Evolutionary conservation across 2,113 vertebrate species (phyloP), one percentile per base, ranked within the genome.

Genomic region (Zapornia atra): DNA sequence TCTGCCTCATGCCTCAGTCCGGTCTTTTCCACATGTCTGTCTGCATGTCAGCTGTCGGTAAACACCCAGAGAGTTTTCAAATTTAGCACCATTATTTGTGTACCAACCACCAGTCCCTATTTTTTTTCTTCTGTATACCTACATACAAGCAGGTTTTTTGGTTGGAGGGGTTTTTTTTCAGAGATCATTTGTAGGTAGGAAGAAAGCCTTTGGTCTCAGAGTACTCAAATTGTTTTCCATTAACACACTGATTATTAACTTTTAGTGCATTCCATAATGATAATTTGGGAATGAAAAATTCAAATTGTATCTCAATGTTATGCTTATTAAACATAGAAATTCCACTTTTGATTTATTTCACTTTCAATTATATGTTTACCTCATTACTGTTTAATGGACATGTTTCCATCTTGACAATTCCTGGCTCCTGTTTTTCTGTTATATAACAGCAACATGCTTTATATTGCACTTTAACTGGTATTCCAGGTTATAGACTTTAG

Each of bases 21-120:
- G 5, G 21, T 44, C 38, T 75, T 72, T 54, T 88, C 42, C 56
- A 51, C 4, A 1, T 0, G 0, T 57, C 42, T 71, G 15, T 51
- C 65, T 73, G 16, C 25, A 59, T 9, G 1, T 73, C 25, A 33
- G 28, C 20, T 17, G 40, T 28, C 2, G 3, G 34, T 44, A 73
- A 90, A 66, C 12, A 73, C 9, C 18, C 28, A n/a, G 13, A 78
- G 38, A 40, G 31, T 60, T 89, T 90, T 28, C n/a, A 82, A 16
- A 51, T 61, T 34, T 82, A 72, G 14, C 8, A 46, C 29, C 10
- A 22, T 36, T 91, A 33, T n/a, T 63, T 78, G 17, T 18, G 7
- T 54, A n/a, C 53, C 11, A 36, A 57, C 17, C 24, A 31, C 1
- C 6, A 34, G 46, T 54, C 12, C 10, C 33, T 57, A 11, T 63